phyloP scores from a whole-genome alignment of 2,888 invertebrate genomes.

The Macrophya annulata region DNA sequence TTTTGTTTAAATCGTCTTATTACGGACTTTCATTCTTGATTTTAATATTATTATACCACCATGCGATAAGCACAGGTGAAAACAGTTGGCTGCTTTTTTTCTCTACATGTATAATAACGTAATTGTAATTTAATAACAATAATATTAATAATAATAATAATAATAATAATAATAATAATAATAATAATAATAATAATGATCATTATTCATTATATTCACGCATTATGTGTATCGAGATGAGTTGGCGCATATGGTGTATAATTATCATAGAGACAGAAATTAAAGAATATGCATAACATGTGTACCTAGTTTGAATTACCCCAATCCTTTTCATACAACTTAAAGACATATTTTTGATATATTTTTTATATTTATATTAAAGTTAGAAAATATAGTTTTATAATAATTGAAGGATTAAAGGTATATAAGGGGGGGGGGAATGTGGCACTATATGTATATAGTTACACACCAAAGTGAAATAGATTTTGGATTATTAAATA shows the following conservation, averaged over 20 bases:
- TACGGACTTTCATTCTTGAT: slow-evolving; percentile 68
- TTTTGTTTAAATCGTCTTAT: slow-evolving; percentile 57
- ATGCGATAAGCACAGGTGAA: slow-evolving; percentile 69
- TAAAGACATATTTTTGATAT: background rate
- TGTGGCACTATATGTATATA: background rate
- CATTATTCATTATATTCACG: slow-evolving; percentile 65
- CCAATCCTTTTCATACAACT: background rate
- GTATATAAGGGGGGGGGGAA: background rate
- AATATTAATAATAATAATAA: slow-evolving; percentile 66
- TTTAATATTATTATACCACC: slow-evolving; percentile 46
- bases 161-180: slow-evolving; percentile 65
- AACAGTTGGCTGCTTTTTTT: slow-evolving; percentile 61
- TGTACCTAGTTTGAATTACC: background rate
- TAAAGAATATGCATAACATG: slow-evolving; percentile 60
- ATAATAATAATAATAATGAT: slow-evolving; percentile 68
- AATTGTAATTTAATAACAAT: slow-evolving; percentile 61
- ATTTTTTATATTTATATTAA: background rate
- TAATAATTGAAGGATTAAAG: background rate
- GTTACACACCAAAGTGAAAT: background rate
- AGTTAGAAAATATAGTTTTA: background rate
- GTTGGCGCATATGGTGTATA: slow-evolving; percentile 63
- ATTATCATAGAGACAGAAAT: slow-evolving; percentile 70
- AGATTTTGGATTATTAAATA: background rate
- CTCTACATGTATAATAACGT: slow-evolving; percentile 7
- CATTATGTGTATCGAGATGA: slow-evolving; percentile 68